Conservation (phyloP, 1,140 invertebrate species). For the Lineus longissimus region DNA sequence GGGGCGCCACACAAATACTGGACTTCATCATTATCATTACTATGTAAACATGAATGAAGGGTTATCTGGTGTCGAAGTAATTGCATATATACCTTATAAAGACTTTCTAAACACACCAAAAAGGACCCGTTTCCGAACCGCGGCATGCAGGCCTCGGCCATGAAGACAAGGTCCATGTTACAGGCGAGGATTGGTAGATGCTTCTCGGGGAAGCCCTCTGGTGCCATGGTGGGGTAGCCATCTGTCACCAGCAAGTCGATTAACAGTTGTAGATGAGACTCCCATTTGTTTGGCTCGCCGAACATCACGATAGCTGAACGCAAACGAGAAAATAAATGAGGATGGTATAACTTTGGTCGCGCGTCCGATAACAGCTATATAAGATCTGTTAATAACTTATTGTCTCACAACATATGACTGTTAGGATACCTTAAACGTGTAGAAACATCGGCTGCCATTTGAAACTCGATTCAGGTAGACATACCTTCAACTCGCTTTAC, state of each 20-base stretch:
- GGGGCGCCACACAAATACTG: too few species aligned
- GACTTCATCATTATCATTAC: too few species aligned
- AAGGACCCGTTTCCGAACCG: conserved; percentile 54
- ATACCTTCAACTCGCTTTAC: too few species aligned
- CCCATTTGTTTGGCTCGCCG: conserved; percentile 53
- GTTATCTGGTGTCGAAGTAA: not conserved
- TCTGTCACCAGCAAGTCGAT: conserved; percentile 68
- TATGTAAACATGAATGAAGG: too few species aligned
- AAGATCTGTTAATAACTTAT: too few species aligned
- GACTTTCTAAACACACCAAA: conserved; percentile 47
- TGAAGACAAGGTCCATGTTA: conserved; percentile 54
- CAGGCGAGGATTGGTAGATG: conserved; percentile 60
- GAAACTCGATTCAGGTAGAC: too few species aligned
- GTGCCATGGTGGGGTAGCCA: conserved; percentile 55
- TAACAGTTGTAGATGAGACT: conserved; percentile 60
- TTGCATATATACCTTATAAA: conserved; percentile 41
- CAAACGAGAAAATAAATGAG: too few species aligned
- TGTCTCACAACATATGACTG: too few species aligned
- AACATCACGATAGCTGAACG: conserved; percentile 49
- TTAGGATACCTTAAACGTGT: too few species aligned
- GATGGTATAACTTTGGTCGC: too few species aligned
- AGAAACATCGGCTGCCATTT: too few species aligned
- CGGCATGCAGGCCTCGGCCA: conserved; percentile 51
- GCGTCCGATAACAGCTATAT: too few species aligned
- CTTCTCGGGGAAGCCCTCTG: conserved; percentile 56